Evolutionary conservation across 2,113 vertebrate species (phyloP).

Genomic region (Sarotherodon lohbergeri): DNA sequence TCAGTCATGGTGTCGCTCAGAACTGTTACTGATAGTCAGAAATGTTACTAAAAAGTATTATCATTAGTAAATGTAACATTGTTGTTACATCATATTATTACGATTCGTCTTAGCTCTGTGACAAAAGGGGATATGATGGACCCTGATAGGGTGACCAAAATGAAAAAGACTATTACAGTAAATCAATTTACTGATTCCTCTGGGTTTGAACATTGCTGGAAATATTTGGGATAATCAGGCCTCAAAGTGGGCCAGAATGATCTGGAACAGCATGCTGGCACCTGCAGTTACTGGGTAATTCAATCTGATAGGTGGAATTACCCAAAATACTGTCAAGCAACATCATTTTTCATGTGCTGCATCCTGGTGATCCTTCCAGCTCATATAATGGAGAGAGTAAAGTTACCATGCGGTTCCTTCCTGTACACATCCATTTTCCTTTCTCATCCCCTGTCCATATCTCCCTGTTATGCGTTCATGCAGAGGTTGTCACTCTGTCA

Average conservation of each 20-base stretch:
- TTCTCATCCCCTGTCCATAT: background rate
- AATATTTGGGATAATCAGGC: background rate
- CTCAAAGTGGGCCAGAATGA: background rate
- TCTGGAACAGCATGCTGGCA: background rate
- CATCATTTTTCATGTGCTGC: background rate
- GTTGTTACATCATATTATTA: background rate
- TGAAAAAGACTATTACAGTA: background rate
- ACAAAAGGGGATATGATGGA: background rate
- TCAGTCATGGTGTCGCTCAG: background rate
- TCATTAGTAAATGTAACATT: background rate
- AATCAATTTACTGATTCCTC: background rate
- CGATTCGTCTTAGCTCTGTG: background rate
- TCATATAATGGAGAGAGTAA: background rate
- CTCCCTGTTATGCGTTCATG: background rate
- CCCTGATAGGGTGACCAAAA: background rate
- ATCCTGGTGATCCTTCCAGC: background rate
- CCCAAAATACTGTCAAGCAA: background rate
- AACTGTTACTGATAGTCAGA: background rate
- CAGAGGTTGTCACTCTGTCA: background rate
- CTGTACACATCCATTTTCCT: background rate
- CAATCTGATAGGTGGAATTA: background rate
- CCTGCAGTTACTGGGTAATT: background rate
- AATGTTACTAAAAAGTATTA: background rate
- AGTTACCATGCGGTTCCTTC: background rate
- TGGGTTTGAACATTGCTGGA: background rate